Evolutionary conservation across 2,888 invertebrate genomes (phyloP), one percentile per base, ranked within the genome.

Genomic region (Timandra comae): DNA sequence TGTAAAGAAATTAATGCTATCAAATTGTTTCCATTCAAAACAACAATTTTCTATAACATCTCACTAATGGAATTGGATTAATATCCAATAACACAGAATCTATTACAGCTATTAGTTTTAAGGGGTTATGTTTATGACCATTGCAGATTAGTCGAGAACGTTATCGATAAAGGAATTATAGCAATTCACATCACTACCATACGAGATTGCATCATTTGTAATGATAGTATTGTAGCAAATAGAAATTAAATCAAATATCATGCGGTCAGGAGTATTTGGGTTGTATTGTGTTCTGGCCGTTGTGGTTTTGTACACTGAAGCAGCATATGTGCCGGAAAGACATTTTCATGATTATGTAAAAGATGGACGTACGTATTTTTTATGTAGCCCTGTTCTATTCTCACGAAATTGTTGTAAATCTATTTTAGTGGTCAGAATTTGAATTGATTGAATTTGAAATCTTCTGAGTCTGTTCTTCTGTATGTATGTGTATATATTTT

Each of bases 311-410:
- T 11, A 32, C 19, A 42, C 35, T 1, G 11, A 27, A 12, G 38
- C 36, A 4, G 29, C 22, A n/a, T 27, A 8, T 24, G 16, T 35
- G 1, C 40, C 43, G 2, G 23, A 6, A 0, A 27, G 33, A 4
- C 20, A 35, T 20, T 27, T 34, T 8, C 73, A 82, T 32, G 70
- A 84, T 46, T 82, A 84, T 47, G 73, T 82, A 1, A 78, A 63
- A 49, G 70, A 77, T 56, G 84, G 82, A 42, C 79, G 84, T 84
- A 56, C 72, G 84, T 79, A 36, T 27, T 7, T 12, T 22, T 35
- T 33, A 22, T n/a, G n/a, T n/a, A n/a, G n/a, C n/a, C n/a, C n/a
- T n/a, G n/a, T n/a, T n/a, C n/a, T n/a, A n/a, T n/a, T n/a, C n/a
- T n/a, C n/a, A n/a, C n/a, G n/a, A n/a, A n/a, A n/a, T n/a, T n/a